phyloP scores from a whole-genome alignment of 92 coral and sea anemone genomes.

The Meandrina meandrites region DNA sequence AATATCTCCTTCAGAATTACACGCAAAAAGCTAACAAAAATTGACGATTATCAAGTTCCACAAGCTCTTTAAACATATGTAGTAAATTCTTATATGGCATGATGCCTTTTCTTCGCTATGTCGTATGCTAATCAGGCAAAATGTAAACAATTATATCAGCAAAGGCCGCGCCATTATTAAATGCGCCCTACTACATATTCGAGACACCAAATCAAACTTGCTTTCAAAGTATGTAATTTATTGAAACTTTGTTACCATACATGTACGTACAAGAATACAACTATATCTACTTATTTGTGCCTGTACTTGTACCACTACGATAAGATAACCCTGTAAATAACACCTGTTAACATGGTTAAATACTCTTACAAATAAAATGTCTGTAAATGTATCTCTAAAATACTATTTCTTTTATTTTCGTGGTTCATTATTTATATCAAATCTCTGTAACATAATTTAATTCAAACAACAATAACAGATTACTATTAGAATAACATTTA shows the following conservation, averaged over 20 bases:
- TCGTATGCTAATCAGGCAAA: too few relatives aligned
- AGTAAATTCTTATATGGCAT: too few relatives aligned
- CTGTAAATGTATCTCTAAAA: neutral
- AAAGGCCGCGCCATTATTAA: too few relatives aligned
- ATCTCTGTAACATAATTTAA: neutral
- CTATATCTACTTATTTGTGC: neutral
- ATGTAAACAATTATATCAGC: too few relatives aligned
- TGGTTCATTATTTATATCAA: neutral
- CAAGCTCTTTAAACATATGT: too few relatives aligned
- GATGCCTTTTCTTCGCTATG: too few relatives aligned
- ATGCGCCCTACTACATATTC: too few relatives aligned
- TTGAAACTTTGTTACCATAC: neutral
- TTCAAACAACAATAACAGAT: neutral
- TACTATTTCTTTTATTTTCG: neutral
- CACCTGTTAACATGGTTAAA: conserved; percentile 14
- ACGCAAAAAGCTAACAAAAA: too few relatives aligned
- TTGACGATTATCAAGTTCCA: too few relatives aligned
- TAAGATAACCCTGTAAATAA: conserved; percentile 1
- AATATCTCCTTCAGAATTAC: too few relatives aligned
- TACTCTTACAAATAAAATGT: neutral
- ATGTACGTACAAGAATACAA: neutral
- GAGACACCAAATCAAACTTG: neutral
- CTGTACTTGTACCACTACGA: neutral
- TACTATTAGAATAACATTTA: neutral
- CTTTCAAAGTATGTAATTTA: neutral